Base-by-base conservation (phyloP, 1,140 invertebrate species). In the Cotesia vestalis region DNA sequence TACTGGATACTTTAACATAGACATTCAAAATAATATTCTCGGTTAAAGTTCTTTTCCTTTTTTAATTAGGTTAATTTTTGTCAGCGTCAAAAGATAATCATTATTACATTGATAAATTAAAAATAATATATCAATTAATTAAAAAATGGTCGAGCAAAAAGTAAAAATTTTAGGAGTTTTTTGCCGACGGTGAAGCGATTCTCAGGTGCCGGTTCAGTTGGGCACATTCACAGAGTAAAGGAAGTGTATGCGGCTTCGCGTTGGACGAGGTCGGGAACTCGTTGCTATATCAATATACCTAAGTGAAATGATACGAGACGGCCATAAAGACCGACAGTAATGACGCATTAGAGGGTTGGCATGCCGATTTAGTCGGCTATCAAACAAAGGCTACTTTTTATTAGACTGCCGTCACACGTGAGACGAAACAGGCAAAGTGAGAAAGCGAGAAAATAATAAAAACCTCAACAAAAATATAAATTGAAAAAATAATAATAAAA, bases 261-360 rank as follows among this genome's bases (percentile, higher is more conserved):
- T 82, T 82, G 77, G 76, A 80, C 78, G 72, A 81, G 81, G 81
- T 82, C 79, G 77, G 81, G 84, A 86, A 82, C 86, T 86, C 85
- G 85, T 86, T 85, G 86, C 85, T 85, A 86, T 87, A 87, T 87
- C 86, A 87, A 87, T 87, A 87, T 87, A 87, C 85, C 85, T 87
- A 87, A 87, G 86, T 87, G 86, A 87, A 87, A 87, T 86, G 86
- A 86, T 86, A 87, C 85, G 86, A 87, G 86, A 78, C 80, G 75
- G 80, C 79, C 83, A 84, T 87, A 87, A 86, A 87, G 82, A 80
- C 80, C 83, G 85, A 87, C 86, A 86, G 86, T 87, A 87, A 87
- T 87, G 86, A 87, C 85, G 85, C 86, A 87, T 87, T 87, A 87
- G 86, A 83, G 85, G 84, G 83, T 85, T 83, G 83, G 83, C 82